Conservation (phyloP, 2,113 vertebrate species). For the Conger conger region DNA sequence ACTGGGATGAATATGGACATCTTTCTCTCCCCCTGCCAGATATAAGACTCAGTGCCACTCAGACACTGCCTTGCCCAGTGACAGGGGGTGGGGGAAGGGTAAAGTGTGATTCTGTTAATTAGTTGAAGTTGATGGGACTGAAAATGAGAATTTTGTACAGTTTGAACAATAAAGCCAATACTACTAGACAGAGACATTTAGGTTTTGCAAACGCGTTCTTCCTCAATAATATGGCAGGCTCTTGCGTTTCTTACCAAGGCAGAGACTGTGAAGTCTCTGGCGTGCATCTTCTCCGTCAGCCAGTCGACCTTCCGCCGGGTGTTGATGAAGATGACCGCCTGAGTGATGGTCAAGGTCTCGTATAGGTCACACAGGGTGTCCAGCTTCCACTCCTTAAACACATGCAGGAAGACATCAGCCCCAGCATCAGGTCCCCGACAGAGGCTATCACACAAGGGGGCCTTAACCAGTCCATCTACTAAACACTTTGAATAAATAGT, state of each 20-base stretch:
- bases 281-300: constrained; percentile 50
- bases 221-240: background rate
- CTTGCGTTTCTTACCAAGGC: constrained; percentile 39
- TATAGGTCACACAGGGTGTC: constrained; percentile 45
- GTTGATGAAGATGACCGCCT: constrained; percentile 48
- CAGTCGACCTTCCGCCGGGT: constrained; percentile 47
- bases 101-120: background rate
- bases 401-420: background rate
- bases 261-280: constrained; percentile 47
- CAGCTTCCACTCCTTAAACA: constrained; percentile 45
- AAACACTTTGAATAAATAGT: no score
- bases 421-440: background rate
- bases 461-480: no score
- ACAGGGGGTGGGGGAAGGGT: constrained; percentile 27
- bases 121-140: background rate
- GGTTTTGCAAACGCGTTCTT: no score
- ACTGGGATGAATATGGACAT: constrained; percentile 59
- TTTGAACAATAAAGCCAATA: no score
- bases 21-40: constrained; percentile 50
- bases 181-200: no score
- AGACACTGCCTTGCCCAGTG: constrained; percentile 51
- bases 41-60: constrained; percentile 42
- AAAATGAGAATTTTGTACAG: no score
- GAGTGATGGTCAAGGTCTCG: constrained; percentile 48
- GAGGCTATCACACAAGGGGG: background rate